Evolutionary conservation across 2,113 vertebrate genomes (phyloP), one percentile per base, ranked within the genome.

Genomic region (Pachycephala philippinensis): DNA sequence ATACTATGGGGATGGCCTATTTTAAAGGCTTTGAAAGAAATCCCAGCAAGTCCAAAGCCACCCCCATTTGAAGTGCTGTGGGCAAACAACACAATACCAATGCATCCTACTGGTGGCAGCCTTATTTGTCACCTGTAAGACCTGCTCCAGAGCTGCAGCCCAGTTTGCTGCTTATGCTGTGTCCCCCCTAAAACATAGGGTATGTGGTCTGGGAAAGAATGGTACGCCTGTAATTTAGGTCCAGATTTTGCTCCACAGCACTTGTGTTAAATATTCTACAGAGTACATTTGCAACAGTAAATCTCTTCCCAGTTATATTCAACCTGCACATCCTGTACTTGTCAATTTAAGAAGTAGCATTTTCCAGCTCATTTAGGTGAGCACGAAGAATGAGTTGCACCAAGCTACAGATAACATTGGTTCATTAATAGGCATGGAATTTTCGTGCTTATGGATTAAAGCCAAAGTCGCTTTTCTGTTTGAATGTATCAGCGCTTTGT

Each of bases 331-430:
- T 22, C 6, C 1, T 4, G 15, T 44, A 65, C 45, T 69, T 83
- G 61, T n/a, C 59, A 85, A 21, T 33, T 40, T 45, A 83, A 82
- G 50, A 54, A 60, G 31, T 21, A 68, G 69, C 33, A 54, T 77
- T 93, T 94, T 83, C n/a, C 59, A 88, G 59, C 72, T 95, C 63
- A 65, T 77, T 95, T 83, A 70, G 61, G 54, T 69, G 35, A 93
- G 75, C 85, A 85, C 0, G 0, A 80, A 79, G 53, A 90, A 87
- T 49, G n/a, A 87, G 66, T 64, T 91, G 52, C 40, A 69, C 14
- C 4, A 3, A 84, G 42, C 35, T 85, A 49, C 52, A 85, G 63
- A 30, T 16, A 65, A 64, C 0, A 0, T 1, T 57, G 21, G n/a
- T 65, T 93, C 71, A 74, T n/a, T 54, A 92, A 59, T 17, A 90